Base-by-base conservation (phyloP, 2,888 invertebrate genomes). In the Thymelicus sylvestris region DNA sequence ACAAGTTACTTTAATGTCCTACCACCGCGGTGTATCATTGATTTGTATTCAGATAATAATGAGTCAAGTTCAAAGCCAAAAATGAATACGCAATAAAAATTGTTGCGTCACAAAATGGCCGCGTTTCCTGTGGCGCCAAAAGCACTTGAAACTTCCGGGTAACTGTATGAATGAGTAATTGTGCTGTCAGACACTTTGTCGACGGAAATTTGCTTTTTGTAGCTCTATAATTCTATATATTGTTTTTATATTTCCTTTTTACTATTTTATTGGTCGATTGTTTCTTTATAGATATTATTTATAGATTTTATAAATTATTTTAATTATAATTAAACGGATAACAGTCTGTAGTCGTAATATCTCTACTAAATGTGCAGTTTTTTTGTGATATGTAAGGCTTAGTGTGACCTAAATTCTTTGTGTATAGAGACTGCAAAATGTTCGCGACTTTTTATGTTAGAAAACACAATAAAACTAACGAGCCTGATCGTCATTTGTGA, bases 81-180 rank as follows among this genome's bases (percentile, higher is more conserved):
- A 67, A 19, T 12, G 65, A 52, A 38, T 47, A 61, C 72, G 71
- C 74, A 79, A 78, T 81, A 78, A 83, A 80, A 68, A 63, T 13
- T 48, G n/a, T 72, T 72, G 61, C 70, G 72, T 73, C 50, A 74
- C 77, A 78, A 83, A 76, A 86, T 85, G 83, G 81, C 78, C 44
- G 66, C 70, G 70, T 74, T 82, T 87, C 87, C 87, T 83, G 83
- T 79, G 82, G 83, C 87, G 87, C 86, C 85, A 84, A 83, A 83
- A 80, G 73, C 24, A 66, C 64, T 74, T 75, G 75, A 74, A 12
- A 55, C 66, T 73, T 78, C 78, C 78, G 77, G 72, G n/a, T 78
- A 78, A 78, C 78, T 75, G 78, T 72, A 39, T 50, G 65, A 70
- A 70, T 70, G 70, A 65, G 64, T 70, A 41, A 65, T 70, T 19